These are phyloP conservation scores for Hucho hucho DNA, from an alignment of 2,113 vertebrate species.

Conservation along the genomic window DNA sequence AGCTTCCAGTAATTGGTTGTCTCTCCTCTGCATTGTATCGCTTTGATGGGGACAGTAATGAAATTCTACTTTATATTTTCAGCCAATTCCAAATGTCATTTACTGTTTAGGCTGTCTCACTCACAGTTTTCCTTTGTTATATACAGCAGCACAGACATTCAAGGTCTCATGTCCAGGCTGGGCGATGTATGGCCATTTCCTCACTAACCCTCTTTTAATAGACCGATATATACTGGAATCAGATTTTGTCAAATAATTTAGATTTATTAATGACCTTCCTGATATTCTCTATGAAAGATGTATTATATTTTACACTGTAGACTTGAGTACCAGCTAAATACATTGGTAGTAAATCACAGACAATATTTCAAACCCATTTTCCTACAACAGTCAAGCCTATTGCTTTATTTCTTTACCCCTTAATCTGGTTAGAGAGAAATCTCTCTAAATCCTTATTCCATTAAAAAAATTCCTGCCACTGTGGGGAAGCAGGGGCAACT, in stretches of 20 bases:
- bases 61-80: slow-evolving; percentile 63
- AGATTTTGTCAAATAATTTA: slow-evolving; percentile 49
- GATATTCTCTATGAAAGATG: slow-evolving; percentile 47
- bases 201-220: slow-evolving; percentile 30
- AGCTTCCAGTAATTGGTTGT: slow-evolving; percentile 50
- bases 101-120: slow-evolving; percentile 3
- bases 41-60: slow-evolving; percentile 65
- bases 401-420: no score
- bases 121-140: slow-evolving; percentile 7
- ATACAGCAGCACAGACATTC: background rate
- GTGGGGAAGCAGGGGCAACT: no score
- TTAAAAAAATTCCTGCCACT: no score
- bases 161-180: slow-evolving; percentile 23
- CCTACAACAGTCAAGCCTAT: slow-evolving; percentile 10
- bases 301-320: slow-evolving; percentile 38
- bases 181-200: slow-evolving; percentile 31
- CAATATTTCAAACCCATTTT: slow-evolving; percentile 46
- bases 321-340: slow-evolving; percentile 30
- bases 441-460: no score
- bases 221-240: slow-evolving; percentile 27
- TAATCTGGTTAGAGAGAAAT: no score
- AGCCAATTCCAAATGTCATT: slow-evolving; percentile 34
- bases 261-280: slow-evolving; percentile 36
- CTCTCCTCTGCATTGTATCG: slow-evolving; percentile 47
- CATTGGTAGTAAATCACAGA: slow-evolving; percentile 37